Evolutionary conservation across 2,888 invertebrate genomes (phyloP).

Genomic region (Agrypnus murinus): DNA sequence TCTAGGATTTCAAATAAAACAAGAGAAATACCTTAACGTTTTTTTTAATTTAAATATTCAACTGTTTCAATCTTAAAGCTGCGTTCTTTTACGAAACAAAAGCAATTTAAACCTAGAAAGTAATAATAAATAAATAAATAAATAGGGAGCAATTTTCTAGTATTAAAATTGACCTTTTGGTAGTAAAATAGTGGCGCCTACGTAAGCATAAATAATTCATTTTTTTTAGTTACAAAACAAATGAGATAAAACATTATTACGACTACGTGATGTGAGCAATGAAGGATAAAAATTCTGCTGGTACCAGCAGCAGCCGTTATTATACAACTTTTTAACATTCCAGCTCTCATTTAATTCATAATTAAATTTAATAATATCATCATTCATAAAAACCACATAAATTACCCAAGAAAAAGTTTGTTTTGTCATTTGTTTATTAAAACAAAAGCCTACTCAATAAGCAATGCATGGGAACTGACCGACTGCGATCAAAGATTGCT

Average conservation of each 20-base stretch:
- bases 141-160: neutral
- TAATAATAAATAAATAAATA: too few relatives aligned
- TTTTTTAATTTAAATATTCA: too few relatives aligned
- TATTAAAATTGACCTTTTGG: slow-evolving; percentile 11
- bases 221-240: neutral
- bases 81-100: too few relatives aligned
- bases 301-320: slow-evolving; percentile 23
- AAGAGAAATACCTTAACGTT: neutral
- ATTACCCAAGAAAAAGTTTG: too few relatives aligned
- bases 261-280: slow-evolving; percentile 12
- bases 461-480: too few relatives aligned
- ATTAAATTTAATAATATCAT: too few relatives aligned
- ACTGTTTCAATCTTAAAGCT: too few relatives aligned
- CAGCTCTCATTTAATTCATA: too few relatives aligned
- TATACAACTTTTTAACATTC: slow-evolving; percentile 12
- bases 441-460: too few relatives aligned
- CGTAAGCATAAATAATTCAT: slow-evolving; percentile 7
- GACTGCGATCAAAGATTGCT: too few relatives aligned
- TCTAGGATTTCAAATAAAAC: neutral
- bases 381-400: too few relatives aligned
- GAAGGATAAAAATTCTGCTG: slow-evolving; percentile 4
- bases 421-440: too few relatives aligned
- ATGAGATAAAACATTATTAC: slow-evolving; percentile 7
- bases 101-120: slow-evolving; percentile 1
- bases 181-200: neutral